A percentile compares a stretch with the other conserved stretches of the same genome.
Conservation (phyloP, 2,797 vertebrate species). For the Acestrorhynchus altus region DNA sequence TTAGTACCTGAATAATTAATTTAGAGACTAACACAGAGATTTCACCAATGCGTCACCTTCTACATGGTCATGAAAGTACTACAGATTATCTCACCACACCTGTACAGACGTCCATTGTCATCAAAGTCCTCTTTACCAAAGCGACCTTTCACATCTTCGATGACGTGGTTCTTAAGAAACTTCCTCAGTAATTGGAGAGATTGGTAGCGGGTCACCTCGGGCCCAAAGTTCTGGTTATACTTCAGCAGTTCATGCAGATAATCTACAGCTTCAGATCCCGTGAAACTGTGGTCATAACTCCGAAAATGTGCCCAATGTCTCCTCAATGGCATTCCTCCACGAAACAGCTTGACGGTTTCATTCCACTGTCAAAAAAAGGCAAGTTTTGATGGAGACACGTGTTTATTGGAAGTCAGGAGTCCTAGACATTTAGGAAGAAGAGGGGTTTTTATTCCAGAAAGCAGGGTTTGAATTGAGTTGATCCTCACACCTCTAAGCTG, state of each 20-base stretch:
- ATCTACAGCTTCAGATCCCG: constrained; percentile 87
- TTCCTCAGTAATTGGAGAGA: constrained; percentile 92
- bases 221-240: constrained; percentile 91
- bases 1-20: too few relatives aligned
- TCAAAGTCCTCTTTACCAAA: constrained; percentile 94
- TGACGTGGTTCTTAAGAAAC: constrained; percentile 93
- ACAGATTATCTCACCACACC: constrained; percentile 73
- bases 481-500: too few relatives aligned
- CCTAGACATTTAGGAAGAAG: too few relatives aligned
- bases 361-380: constrained; percentile 87
- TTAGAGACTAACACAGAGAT: too few relatives aligned
- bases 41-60: background rate
- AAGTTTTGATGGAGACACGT: too few relatives aligned
- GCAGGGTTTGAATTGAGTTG: too few relatives aligned
- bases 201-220: constrained; percentile 91
- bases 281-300: constrained; percentile 88
- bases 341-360: constrained; percentile 93
- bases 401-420: too few relatives aligned
- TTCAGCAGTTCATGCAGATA: constrained; percentile 87
- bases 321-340: constrained; percentile 86
- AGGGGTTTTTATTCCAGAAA: too few relatives aligned
- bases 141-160: constrained; percentile 93
- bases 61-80: background rate
- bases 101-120: constrained; percentile 87
- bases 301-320: constrained; percentile 91